Evolutionary conservation across 2,113 vertebrate genomes (phyloP).

Genomic region (Channa argus): DNA sequence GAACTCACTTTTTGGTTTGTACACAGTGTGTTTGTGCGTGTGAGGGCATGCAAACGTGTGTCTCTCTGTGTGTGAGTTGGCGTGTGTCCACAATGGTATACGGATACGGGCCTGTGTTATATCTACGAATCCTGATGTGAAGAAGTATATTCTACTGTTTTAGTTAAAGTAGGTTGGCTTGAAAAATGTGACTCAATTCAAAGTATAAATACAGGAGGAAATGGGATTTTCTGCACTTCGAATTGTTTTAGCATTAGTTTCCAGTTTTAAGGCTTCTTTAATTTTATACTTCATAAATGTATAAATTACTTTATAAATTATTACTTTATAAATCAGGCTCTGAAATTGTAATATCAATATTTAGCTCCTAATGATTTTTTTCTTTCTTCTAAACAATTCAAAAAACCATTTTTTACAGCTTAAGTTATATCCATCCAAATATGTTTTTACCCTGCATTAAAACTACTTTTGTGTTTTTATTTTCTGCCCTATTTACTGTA

Average conservation of each 20-base stretch:
- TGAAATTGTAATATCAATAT: neutral
- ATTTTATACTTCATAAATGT: neutral
- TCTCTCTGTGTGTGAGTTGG: slow-evolving; percentile 22
- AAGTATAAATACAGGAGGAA: neutral
- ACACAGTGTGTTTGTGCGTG: slow-evolving; percentile 69
- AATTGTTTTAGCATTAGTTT: neutral
- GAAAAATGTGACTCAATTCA: slow-evolving; percentile 20
- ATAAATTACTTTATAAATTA: no score
- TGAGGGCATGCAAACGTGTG: slow-evolving; percentile 30
- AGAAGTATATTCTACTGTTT: slow-evolving; percentile 8
- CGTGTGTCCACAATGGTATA: slow-evolving; percentile 25
- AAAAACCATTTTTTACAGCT: neutral
- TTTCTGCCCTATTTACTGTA: neutral
- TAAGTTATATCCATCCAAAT: neutral
- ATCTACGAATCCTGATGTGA: slow-evolving; percentile 44
- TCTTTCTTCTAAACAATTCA: neutral
- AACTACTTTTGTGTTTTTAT: neutral
- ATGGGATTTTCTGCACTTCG: neutral
- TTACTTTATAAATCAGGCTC: neutral
- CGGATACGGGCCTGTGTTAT: slow-evolving; percentile 41
- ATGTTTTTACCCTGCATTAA: neutral
- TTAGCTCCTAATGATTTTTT: neutral
- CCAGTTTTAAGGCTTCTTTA: neutral
- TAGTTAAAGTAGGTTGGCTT: neutral
- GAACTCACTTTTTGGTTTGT: slow-evolving; percentile 80